Evolutionary conservation across 2,113 vertebrate species (phyloP), one percentile per base, ranked within the genome.

Genomic region (Vicugna pacos): DNA sequence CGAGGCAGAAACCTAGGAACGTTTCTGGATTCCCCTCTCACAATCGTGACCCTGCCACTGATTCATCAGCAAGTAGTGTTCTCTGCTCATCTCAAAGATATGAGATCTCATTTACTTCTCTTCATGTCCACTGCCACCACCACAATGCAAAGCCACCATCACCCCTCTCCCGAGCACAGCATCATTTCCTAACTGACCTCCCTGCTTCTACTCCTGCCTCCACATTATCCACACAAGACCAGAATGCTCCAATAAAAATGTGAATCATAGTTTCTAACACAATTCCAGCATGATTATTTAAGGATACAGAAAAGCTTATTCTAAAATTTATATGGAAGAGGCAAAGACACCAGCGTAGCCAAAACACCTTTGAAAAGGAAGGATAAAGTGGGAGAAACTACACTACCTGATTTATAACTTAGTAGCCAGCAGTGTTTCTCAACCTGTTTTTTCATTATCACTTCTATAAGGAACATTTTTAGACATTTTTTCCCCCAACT

Each of bases 271-370:
- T 65, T 79, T 14, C 42, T 38, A 90, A 64, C 84, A 56, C 56
- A 83, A 86, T 73, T 16, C 9, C 13, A 76, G 72, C 9, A 87
- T 16, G 3, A 72, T 48, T 93, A 16, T 73, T 54, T 72, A 28
- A 84, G 32, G 30, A 62, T 52, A 83, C 1, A 62, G 11, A 77
- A 24, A 89, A 46, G 15, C 17, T 77, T 17, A 72, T 17, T 62
- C n/a, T 70, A 84, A 95, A 77, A 76, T 89, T 60, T 77, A 83
- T n/a, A 70, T 52, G n/a, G 22, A 62, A 96, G 38, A 72, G 28
- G 16, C 42, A 77, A 89, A 89, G 46, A 3, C 48, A 42, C 38
- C 38, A 42, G 38, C 4, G 38, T 42, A 42, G 38, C 38, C 38
- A 42, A 42, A 42, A 42, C 3, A 12, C 24, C 9, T 81, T 38